Evolutionary conservation across 2,888 invertebrate species (phyloP).

Genomic region (Acleris emargana): DNA sequence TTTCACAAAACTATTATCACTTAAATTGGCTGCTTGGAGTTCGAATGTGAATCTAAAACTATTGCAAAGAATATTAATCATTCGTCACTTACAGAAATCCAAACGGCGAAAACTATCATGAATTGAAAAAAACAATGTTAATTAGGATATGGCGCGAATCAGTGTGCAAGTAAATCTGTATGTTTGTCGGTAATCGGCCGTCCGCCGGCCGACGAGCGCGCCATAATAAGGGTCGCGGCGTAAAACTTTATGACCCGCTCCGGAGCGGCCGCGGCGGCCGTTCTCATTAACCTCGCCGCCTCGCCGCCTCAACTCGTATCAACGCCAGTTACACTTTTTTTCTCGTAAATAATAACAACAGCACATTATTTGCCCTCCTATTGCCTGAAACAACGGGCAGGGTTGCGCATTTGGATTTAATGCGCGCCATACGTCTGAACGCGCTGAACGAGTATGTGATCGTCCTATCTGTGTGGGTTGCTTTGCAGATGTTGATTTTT

Average conservation of each 20-base stretch:
- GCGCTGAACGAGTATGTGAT: conserved; percentile 19
- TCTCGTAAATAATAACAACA: conserved; percentile 41
- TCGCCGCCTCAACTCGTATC: conserved; percentile 56
- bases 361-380: conserved; percentile 37
- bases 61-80: no score
- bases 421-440: conserved; percentile 26
- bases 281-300: conserved; percentile 73
- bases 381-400: conserved; percentile 32
- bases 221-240: conserved; percentile 70
- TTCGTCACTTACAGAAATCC: no score
- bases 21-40: conserved; percentile 19
- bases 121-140: conserved; percentile 18
- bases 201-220: conserved; percentile 51
- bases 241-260: conserved; percentile 74
- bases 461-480: conserved; percentile 23
- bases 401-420: conserved; percentile 34
- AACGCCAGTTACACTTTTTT: conserved; percentile 58
- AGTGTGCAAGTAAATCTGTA: conserved; percentile 65
- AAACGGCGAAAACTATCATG: no score
- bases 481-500: background rate
- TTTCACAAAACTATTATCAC: background rate
- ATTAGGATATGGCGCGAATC: conserved; percentile 39
- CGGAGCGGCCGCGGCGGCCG: conserved; percentile 63
- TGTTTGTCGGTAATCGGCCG: conserved; percentile 71
- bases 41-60: conserved; percentile 30